phyloP scores from a whole-genome alignment of 2,888 invertebrate genomes.

The Andrena hattorfiana region DNA sequence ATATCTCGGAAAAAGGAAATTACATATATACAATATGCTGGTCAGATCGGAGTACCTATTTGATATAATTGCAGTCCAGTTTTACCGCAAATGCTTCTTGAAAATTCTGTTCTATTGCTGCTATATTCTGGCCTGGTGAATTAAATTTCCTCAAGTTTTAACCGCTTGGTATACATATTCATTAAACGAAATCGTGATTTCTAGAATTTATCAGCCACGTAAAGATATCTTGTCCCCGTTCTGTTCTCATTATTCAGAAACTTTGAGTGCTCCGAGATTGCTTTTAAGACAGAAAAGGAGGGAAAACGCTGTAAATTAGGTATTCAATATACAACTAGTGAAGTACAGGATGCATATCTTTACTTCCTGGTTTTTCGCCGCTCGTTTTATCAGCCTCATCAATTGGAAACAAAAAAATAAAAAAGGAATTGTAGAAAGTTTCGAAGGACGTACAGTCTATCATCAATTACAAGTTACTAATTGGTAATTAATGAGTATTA shows the following conservation, averaged over 20 bases:
- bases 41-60: no score
- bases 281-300: background rate
- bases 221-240: constrained; percentile 28
- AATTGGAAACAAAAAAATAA: no score
- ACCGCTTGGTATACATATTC: constrained; percentile 29
- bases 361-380: no score
- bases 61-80: no score
- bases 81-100: background rate
- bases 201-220: constrained; percentile 9
- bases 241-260: constrained; percentile 5
- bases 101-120: constrained; percentile 17
- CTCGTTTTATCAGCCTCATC: no score
- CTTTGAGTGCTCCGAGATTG: constrained; percentile 10
- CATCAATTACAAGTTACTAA: no score
- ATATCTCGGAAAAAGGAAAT: background rate
- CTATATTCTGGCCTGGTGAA: constrained; percentile 11
- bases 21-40: no score
- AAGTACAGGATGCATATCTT: background rate
- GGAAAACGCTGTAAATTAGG: background rate
- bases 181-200: constrained; percentile 24
- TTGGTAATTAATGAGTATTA: no score
- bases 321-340: background rate
- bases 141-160: constrained; percentile 17
- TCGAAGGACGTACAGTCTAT: no score
- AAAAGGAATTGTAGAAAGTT: no score